These are phyloP conservation scores for Peromyscus nudipes DNA, from an alignment of 2,797 vertebrate genomes.

Conservation along the genomic window DNA sequence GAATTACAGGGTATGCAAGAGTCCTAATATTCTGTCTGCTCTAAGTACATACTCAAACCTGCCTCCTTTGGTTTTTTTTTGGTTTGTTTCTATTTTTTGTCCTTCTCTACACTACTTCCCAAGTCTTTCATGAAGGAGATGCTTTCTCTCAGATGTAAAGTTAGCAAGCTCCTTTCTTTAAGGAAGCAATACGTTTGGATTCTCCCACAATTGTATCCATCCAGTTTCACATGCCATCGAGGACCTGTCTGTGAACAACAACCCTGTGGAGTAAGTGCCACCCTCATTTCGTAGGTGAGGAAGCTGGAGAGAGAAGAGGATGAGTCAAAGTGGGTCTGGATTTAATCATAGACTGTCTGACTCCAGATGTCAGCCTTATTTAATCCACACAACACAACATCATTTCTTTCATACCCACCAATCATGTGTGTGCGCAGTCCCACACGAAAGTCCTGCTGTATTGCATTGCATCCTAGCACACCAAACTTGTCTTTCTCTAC, in stretches of 20 bases:
- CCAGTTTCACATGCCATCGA: not conserved
- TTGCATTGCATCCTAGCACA: not conserved
- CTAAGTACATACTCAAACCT: not conserved
- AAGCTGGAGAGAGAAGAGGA: not conserved
- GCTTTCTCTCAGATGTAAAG: not conserved
- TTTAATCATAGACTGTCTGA: conserved; percentile 19
- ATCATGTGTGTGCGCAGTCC: not conserved
- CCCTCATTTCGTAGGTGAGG: conserved; percentile 4
- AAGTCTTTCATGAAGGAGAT: not conserved
- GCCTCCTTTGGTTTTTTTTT: not conserved
- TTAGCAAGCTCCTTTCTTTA: not conserved
- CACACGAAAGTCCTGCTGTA: not conserved
- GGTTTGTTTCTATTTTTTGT: not conserved
- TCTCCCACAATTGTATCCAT: not conserved
- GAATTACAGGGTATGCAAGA: not conserved
- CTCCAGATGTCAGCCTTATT: conserved; percentile 15
- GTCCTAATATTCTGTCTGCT: not conserved
- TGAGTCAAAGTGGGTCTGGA: not conserved
- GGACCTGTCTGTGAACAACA: not conserved
- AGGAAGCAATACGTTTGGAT: not conserved
- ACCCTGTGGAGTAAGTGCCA: not conserved
- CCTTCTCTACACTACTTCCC: not conserved
- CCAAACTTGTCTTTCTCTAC: not conserved
- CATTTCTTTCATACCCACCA: not conserved
- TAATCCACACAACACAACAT: not conserved